A percentile compares a stretch with the other conserved stretches of the same genome.
Evolutionary conservation across 2,888 invertebrate species (phyloP).

Genomic region (Cordilura impudica): DNA sequence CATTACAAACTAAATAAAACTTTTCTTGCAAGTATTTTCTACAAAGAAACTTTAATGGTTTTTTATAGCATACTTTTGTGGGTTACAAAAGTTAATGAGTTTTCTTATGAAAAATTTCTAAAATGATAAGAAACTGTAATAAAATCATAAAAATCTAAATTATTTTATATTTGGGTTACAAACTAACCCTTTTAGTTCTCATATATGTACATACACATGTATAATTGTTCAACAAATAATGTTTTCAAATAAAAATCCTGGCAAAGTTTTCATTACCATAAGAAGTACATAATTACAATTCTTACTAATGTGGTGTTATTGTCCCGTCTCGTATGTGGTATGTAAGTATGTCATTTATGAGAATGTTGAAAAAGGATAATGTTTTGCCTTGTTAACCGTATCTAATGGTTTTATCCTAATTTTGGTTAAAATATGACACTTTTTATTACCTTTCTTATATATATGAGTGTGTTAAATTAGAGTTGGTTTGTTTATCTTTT

Average conservation of each 20-base stretch:
- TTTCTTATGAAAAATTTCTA: constrained; percentile 1
- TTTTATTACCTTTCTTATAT: constrained; percentile 70
- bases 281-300: constrained; percentile 57
- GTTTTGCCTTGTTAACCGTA: constrained; percentile 62
- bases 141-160: constrained; percentile 15
- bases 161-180: constrained; percentile 12
- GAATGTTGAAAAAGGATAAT: constrained; percentile 23
- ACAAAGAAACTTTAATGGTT: neutral
- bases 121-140: constrained; percentile 42
- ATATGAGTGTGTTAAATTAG: neutral
- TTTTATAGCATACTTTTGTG: constrained; percentile 15
- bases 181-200: neutral
- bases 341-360: constrained; percentile 41
- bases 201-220: neutral
- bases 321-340: constrained; percentile 41
- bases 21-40: neutral
- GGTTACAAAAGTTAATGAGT: neutral
- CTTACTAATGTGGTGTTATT: constrained; percentile 15
- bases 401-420: constrained; percentile 75
- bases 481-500: constrained; percentile 13
- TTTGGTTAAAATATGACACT: constrained; percentile 75
- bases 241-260: constrained; percentile 21
- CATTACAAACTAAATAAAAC: constrained; percentile 52
- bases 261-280: constrained; percentile 61
- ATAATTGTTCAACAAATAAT: constrained; percentile 19